A percentile compares a stretch with the other conserved stretches of the same genome.
Conservation (phyloP, 2,888 invertebrate genomes). For the Trypoxylon attenuatum region DNA sequence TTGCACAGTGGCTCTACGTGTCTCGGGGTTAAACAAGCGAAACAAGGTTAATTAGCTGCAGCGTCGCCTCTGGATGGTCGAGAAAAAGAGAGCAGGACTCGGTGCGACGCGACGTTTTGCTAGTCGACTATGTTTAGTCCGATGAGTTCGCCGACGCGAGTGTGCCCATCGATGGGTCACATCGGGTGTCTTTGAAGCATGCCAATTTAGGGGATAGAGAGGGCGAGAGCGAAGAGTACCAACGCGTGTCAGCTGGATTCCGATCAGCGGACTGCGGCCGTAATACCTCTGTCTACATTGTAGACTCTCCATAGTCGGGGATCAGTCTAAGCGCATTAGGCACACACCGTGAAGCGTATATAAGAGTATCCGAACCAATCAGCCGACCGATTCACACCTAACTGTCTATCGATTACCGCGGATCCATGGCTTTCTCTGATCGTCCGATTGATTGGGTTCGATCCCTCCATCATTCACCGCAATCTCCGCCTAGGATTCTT, state of each 20-base stretch:
- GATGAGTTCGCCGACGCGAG: not conserved
- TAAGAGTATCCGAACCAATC: conserved; percentile 42
- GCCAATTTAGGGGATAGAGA: too few relatives aligned
- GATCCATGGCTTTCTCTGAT: conserved; percentile 5
- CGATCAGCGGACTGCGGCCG: conserved; percentile 14
- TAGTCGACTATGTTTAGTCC: too few relatives aligned
- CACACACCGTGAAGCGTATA: conserved; percentile 17
- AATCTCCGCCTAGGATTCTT: too few relatives aligned
- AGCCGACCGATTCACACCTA: conserved; percentile 18
- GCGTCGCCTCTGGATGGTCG: not conserved
- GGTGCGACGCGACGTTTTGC: not conserved
- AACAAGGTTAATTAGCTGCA: conserved; percentile 22
- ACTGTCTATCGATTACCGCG: conserved; percentile 3
- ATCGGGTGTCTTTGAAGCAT: too few relatives aligned
- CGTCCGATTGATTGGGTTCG: conserved; percentile 18
- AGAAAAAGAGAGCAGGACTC: not conserved
- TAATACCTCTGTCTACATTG: conserved; percentile 37
- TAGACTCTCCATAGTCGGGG: too few relatives aligned
- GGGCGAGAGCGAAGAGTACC: conserved; percentile 34
- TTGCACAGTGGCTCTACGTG: not conserved
- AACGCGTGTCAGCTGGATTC: conserved; percentile 40
- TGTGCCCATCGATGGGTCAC: not conserved
- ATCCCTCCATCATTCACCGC: too few relatives aligned
- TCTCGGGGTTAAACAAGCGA: conserved; percentile 3
- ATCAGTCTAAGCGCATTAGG: conserved; percentile 46